Percentiles rank a stretch among this genome's conserved stretches.
Conservation (phyloP, 2,797 vertebrate species). For the Sitta carolinensis region DNA sequence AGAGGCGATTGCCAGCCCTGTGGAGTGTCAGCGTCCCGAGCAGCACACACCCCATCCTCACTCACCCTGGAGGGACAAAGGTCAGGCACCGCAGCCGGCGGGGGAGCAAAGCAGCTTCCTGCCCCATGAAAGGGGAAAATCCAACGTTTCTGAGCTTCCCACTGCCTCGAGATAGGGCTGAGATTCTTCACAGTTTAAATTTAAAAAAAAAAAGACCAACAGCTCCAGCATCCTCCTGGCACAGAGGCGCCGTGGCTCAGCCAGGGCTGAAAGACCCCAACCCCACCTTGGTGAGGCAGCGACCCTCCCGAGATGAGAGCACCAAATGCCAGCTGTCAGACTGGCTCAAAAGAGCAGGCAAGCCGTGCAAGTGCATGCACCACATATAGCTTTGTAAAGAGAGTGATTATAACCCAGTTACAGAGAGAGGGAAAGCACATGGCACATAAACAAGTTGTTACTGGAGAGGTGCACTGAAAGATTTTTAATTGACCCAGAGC, state of each 20-base stretch:
- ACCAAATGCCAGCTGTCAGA: neutral
- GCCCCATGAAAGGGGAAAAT: neutral
- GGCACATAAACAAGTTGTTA: neutral
- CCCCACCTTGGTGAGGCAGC: neutral
- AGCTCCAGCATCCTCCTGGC: neutral
- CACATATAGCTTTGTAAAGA: neutral
- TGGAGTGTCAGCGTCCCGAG: neutral
- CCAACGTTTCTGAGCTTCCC: neutral
- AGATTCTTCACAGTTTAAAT: neutral
- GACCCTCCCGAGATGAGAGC: neutral
- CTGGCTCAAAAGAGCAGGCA: neutral
- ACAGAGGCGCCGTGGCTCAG: neutral
- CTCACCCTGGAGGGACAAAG: fast-evolving
- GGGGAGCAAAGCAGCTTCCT: neutral
- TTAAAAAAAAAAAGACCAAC: neutral
- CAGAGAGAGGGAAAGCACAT: neutral
- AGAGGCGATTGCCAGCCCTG: neutral
- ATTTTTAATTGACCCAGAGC: neutral
- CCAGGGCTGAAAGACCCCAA: neutral
- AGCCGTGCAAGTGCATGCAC: neutral
- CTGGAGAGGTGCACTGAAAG: neutral
- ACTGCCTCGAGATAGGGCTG: neutral
- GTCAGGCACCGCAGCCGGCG: fast-evolving
- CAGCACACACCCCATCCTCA: neutral
- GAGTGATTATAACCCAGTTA: neutral